Evolutionary conservation across 2,888 invertebrate species (phyloP).

Genomic region (Athetis lepigone): DNA sequence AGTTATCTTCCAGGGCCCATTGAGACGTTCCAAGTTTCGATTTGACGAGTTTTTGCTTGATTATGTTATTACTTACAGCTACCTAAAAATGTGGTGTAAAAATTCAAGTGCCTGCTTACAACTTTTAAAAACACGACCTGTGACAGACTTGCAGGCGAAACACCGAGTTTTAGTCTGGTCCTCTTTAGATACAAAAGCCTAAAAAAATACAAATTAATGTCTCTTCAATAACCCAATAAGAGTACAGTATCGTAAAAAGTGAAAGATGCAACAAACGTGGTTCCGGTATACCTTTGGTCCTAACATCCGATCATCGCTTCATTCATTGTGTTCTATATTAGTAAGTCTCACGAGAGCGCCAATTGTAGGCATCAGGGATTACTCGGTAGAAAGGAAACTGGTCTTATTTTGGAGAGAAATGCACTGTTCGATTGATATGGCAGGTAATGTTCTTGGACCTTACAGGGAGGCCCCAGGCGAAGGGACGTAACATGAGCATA

Average conservation of each 20-base stretch:
- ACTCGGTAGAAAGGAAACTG: constrained; percentile 70
- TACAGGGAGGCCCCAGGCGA: constrained; percentile 50
- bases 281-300: constrained; percentile 52
- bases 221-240: neutral
- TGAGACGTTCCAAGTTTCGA: too few species aligned
- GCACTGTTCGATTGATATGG: constrained; percentile 56
- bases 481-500: constrained; percentile 44
- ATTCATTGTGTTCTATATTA: constrained; percentile 73
- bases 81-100: too few species aligned
- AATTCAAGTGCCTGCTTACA: too few species aligned
- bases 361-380: constrained; percentile 60
- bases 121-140: too few species aligned
- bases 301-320: constrained; percentile 54
- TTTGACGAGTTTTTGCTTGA: too few species aligned
- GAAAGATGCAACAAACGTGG: constrained; percentile 48
- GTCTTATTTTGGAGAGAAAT: constrained; percentile 66
- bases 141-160: too few species aligned
- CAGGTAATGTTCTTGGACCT: constrained; percentile 44
- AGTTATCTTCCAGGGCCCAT: too few species aligned
- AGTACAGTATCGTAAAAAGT: constrained; percentile 37
- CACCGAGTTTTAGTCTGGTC: too few species aligned
- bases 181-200: neutral
- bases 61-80: too few species aligned
- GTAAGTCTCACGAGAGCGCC: constrained; percentile 64
- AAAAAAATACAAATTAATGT: neutral